Evolutionary conservation across 1,140 invertebrate genomes (phyloP).

Genomic region (Hermetia illucens): DNA sequence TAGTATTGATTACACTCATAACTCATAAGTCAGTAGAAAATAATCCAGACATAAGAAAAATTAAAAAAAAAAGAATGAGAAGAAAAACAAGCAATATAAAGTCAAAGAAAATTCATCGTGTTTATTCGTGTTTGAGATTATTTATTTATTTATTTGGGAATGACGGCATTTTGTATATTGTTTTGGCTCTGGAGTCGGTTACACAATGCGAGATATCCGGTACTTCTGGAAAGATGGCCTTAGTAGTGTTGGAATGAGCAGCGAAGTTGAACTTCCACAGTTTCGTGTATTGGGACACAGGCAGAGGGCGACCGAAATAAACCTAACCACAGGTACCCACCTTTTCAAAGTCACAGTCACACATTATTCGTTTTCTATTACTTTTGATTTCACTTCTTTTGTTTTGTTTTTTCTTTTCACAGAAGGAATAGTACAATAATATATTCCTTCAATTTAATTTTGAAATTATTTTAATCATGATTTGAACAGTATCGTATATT

Average conservation of each 20-base stretch:
- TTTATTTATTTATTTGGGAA: conserved; percentile 23
- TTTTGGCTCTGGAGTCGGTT: conserved; percentile 68
- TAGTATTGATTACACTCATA: conserved; percentile 2
- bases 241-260: conserved; percentile 79
- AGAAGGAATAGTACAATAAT: no score
- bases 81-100: conserved; percentile 10
- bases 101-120: conserved; percentile 2
- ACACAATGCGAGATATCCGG: conserved; percentile 93
- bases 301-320: conserved; percentile 81
- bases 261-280: conserved; percentile 84
- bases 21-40: conserved; percentile 7
- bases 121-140: background rate
- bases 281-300: conserved; percentile 87
- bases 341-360: conserved; percentile 1
- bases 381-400: background rate
- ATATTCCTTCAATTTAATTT: no score
- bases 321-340: conserved; percentile 83
- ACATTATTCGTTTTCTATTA: background rate
- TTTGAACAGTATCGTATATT: no score
- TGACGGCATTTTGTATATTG: conserved; percentile 38
- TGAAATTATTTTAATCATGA: no score
- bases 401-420: background rate
- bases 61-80: background rate
- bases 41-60: conserved; percentile 2
- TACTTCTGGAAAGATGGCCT: conserved; percentile 87